Evolutionary conservation across 2,888 invertebrate species (phyloP), one percentile per base, ranked within the genome.

Genomic region (Argyra leucocephala): DNA sequence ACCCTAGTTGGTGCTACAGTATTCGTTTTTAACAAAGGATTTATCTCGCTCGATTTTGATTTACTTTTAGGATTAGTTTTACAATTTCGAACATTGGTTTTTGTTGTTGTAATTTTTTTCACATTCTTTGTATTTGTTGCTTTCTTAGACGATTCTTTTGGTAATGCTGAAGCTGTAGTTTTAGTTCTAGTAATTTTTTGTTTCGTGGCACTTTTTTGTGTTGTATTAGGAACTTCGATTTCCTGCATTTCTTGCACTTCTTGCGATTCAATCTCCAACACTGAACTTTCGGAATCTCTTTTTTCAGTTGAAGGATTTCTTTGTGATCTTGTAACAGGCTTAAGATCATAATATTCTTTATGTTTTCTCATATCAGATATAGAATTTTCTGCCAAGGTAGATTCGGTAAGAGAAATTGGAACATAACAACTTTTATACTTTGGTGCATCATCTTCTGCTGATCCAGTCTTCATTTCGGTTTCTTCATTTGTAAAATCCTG

Each of bases 1-100:
- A 90, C 86, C 67, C 87, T 85, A 72, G 88, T 83, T 31, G 68
- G 66, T 65, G 48, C n/a, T 18, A 15, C n/a, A 18, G 48, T 18
- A 1, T 57, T 22, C 4, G 3, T 18, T 48, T 48, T 48, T 3
- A 2, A 18, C 6, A 15, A 18, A 18, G 15, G 5, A 48, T 15
- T 48, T 48, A 18, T 15, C 18, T 48, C 48, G 18, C 3, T 3
- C 12, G 48, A 5, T n/a, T 48, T 48, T 48, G 18, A 18, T 48
- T 48, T 48, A 48, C 15, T 48, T 64, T n/a, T 15, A 57, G 3
- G 9, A 63, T 24, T 37, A 66, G 21, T 18, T 48, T 15, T 31
- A n/a, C n/a, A n/a, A 63, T 24, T 4, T n/a, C 57, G 18, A 26
- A 3, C 18, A 63, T 26, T 37, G 37, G 15, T 22, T 15, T 22